Evolutionary conservation across 2,888 invertebrate genomes (phyloP).

Genomic region (Harmothoe impar): DNA sequence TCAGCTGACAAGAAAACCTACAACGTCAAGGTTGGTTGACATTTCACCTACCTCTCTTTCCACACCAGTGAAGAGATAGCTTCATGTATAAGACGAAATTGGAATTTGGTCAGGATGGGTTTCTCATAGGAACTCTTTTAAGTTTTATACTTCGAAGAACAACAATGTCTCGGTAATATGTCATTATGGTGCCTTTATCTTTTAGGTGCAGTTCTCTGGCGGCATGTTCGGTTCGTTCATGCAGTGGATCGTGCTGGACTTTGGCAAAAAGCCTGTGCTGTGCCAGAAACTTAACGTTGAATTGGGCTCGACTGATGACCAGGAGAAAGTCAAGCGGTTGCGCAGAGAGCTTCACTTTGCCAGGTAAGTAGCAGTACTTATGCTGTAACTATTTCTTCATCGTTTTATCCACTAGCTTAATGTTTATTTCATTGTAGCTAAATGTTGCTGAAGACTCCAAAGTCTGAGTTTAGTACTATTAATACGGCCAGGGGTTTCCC

Average conservation of each 20-base stretch:
- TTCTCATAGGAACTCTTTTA: no score
- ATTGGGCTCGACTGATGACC: slow-evolving; percentile 75
- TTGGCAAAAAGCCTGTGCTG: slow-evolving; percentile 77
- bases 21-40: slow-evolving; percentile 12
- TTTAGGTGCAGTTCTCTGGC: slow-evolving; percentile 74
- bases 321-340: slow-evolving; percentile 75
- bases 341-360: slow-evolving; percentile 78
- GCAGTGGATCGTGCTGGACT: slow-evolving; percentile 80
- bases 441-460: neutral
- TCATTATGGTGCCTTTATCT: neutral
- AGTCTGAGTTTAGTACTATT: neutral
- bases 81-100: no score
- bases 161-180: no score
- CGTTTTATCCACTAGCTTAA: neutral
- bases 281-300: slow-evolving; percentile 79
- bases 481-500: no score
- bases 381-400: neutral
- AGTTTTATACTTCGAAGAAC: no score
- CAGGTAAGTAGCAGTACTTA: slow-evolving; percentile 63
- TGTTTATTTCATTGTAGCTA: neutral
- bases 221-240: slow-evolving; percentile 81
- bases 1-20: slow-evolving; percentile 58
- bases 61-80: no score
- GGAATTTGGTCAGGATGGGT: no score
- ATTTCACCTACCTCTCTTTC: neutral